Evolutionary conservation across 2,888 invertebrate genomes (phyloP).

Genomic region (Eilema caniola): DNA sequence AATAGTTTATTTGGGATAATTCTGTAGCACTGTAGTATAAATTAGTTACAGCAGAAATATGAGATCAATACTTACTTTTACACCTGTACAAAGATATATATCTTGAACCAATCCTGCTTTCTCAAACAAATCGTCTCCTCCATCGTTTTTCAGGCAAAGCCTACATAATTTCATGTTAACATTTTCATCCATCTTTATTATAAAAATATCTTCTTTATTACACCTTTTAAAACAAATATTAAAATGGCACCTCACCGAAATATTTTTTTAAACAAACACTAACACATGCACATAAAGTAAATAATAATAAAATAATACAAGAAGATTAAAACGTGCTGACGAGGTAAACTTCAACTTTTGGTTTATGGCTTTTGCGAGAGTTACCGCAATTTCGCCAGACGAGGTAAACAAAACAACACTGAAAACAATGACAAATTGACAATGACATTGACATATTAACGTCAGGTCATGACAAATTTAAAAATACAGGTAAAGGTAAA

Average conservation of each 20-base stretch:
- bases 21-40: not conserved
- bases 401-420: no score
- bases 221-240: not conserved
- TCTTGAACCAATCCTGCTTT: slow-evolving; percentile 51
- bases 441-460: no score
- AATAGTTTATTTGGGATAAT: not conserved
- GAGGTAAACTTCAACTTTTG: not conserved
- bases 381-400: no score
- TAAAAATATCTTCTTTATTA: not conserved
- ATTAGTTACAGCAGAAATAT: not conserved
- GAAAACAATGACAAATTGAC: no score
- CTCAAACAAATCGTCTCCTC: slow-evolving; percentile 52
- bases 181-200: not conserved
- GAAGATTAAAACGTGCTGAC: not conserved
- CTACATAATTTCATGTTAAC: slow-evolving; percentile 58
- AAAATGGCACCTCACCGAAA: not conserved
- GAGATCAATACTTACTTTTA: slow-evolving; percentile 52
- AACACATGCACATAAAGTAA: not conserved
- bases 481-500: no score
- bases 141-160: slow-evolving; percentile 62
- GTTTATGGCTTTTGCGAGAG: no score
- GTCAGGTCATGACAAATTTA: no score
- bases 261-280: not conserved
- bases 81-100: slow-evolving; percentile 58
- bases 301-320: not conserved